A percentile compares a stretch with the other conserved stretches of the same genome.
phyloP scores from a whole-genome alignment of 2,113 vertebrate genomes.

The Clarias magur region DNA sequence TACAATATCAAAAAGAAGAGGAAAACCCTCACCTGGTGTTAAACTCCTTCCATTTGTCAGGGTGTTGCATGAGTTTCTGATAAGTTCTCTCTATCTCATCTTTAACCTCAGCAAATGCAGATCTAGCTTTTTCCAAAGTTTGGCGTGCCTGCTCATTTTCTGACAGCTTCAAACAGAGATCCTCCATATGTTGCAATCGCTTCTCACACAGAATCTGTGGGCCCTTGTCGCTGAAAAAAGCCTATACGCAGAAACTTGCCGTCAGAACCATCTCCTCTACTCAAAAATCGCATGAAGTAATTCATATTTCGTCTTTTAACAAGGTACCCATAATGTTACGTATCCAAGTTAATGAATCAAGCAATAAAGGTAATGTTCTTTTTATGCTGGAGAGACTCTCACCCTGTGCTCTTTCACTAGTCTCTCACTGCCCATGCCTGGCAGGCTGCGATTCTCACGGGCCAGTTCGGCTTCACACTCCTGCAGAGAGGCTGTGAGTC shows the following conservation, averaged over 20 bases:
- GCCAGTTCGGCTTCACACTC: constrained; percentile 84
- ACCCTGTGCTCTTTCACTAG: constrained; percentile 91
- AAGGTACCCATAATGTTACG: background rate
- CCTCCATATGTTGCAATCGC: constrained; percentile 86
- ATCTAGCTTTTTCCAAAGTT: constrained; percentile 70
- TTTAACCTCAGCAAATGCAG: constrained; percentile 76
- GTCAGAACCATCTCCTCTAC: background rate
- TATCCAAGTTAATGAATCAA: background rate
- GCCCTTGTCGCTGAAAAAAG: constrained; percentile 90
- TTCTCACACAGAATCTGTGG: constrained; percentile 86
- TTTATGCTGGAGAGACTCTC: constrained; percentile 38
- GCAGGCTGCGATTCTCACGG: constrained; percentile 81
- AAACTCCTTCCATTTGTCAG: constrained; percentile 90
- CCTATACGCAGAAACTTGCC: constrained; percentile 63
- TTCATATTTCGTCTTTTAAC: background rate
- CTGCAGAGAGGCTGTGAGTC: constrained; percentile 78
- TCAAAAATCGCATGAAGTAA: background rate
- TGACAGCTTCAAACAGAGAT: constrained; percentile 87
- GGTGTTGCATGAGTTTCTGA: constrained; percentile 78
- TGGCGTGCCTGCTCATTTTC: constrained; percentile 78
- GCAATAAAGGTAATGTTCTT: background rate
- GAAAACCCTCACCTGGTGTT: constrained; percentile 71
- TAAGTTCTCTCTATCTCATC: constrained; percentile 80
- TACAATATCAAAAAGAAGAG: background rate
- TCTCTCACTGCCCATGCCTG: constrained; percentile 84